Conservation (phyloP, 1,140 invertebrate genomes). For the Megalopta genalis region DNA sequence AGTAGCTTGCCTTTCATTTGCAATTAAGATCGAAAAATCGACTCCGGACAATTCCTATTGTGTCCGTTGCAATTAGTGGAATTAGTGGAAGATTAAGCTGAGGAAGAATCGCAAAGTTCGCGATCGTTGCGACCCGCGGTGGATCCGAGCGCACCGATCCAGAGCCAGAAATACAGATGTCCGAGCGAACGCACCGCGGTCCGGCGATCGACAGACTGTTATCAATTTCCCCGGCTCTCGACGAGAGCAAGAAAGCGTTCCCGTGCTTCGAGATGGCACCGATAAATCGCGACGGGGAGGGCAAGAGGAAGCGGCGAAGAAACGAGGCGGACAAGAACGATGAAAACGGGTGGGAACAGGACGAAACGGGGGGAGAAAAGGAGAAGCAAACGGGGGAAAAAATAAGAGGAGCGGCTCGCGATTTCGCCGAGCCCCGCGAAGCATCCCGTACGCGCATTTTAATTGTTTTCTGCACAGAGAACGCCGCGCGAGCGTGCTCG, state of each 20-base stretch:
- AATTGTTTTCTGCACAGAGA: conserved; percentile 30
- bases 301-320: neutral
- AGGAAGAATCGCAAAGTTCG: too few relatives aligned
- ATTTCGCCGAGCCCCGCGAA: conserved; percentile 5
- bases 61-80: too few relatives aligned
- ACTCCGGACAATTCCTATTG: too few relatives aligned
- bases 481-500: conserved; percentile 3
- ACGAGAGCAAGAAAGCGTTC: conserved; percentile 3
- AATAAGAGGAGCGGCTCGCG: neutral
- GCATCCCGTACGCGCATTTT: conserved; percentile 30
- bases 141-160: too few relatives aligned
- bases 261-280: conserved; percentile 2
- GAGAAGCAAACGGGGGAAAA: neutral
- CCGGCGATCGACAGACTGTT: neutral
- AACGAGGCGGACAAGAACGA: fast-evolving
- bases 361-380: neutral
- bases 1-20: too few relatives aligned
- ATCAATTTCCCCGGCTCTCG: neutral
- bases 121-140: too few relatives aligned
- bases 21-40: too few relatives aligned
- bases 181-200: neutral
- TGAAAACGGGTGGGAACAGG: too few relatives aligned
- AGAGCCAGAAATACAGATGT: too few relatives aligned
- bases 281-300: neutral
- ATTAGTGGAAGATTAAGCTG: too few relatives aligned